Evolutionary conservation across 2,888 invertebrate genomes (phyloP).

Genomic region (Muscina levida): DNA sequence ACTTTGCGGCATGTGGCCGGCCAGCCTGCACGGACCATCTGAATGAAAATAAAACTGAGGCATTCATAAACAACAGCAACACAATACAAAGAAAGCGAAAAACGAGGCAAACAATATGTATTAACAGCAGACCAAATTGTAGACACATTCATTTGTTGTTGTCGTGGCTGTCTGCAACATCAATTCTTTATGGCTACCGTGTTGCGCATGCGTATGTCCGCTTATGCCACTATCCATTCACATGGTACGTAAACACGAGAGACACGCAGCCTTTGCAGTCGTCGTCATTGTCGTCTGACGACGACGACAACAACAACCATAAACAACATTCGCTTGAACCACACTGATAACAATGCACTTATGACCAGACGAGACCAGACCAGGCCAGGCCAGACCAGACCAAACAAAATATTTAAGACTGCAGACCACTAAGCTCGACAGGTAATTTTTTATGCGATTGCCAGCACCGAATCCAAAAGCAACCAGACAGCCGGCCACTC

Average conservation of each 20-base stretch:
- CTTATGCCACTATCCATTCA: slow-evolving; percentile 19
- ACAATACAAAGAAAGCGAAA: slow-evolving; percentile 18
- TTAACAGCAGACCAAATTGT: slow-evolving; percentile 56
- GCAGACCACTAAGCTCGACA: slow-evolving; percentile 60
- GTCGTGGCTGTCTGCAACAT: slow-evolving; percentile 59
- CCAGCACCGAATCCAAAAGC: slow-evolving; percentile 41
- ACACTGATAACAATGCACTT: slow-evolving; percentile 54
- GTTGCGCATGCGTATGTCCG: slow-evolving; percentile 66
- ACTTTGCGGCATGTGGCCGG: neutral
- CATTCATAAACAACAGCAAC: slow-evolving; percentile 31
- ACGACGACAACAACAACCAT: slow-evolving; percentile 25
- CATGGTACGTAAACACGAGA: neutral
- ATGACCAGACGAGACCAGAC: slow-evolving; percentile 29
- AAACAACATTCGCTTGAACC: slow-evolving; percentile 37
- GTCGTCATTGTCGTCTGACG: neutral
- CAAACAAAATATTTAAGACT: slow-evolving; percentile 54
- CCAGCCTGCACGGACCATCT: slow-evolving; percentile 15
- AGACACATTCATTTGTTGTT: slow-evolving; percentile 63
- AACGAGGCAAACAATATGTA: slow-evolving; percentile 44
- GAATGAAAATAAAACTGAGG: slow-evolving; percentile 49
- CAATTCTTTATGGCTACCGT: slow-evolving; percentile 68
- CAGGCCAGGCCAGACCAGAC: slow-evolving; percentile 34
- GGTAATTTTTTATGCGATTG: slow-evolving; percentile 65
- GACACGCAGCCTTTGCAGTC: slow-evolving; percentile 33
- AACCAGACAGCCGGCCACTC: slow-evolving; percentile 46